These are phyloP conservation scores for Dryomyza anilis DNA, from an alignment of 2,888 invertebrate species.

Conservation along the genomic window DNA sequence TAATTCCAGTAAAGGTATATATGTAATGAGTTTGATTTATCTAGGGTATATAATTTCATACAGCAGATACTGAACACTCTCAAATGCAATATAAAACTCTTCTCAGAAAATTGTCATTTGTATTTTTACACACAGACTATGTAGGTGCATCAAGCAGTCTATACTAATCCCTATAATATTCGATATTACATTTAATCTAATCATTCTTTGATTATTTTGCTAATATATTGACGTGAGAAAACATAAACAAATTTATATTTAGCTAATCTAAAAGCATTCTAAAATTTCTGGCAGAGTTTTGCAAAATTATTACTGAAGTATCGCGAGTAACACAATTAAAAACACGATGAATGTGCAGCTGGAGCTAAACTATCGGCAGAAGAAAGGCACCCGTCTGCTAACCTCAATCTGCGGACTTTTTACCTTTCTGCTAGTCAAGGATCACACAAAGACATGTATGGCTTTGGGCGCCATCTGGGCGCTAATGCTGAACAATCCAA, in stretches of 20 bases:
- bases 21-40: no score
- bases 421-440: conserved; percentile 38
- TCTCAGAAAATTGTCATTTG: no score
- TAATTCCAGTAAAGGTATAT: no score
- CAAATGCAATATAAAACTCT: no score
- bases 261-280: background rate
- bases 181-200: no score
- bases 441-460: conserved; percentile 45
- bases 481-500: conserved; percentile 48
- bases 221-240: background rate
- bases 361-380: conserved; percentile 50
- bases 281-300: background rate
- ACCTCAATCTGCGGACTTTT: conserved; percentile 45
- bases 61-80: no score
- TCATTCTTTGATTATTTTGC: no score
- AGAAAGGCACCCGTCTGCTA: conserved; percentile 47
- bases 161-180: no score
- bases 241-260: background rate
- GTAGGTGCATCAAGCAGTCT: no score
- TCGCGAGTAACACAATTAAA: background rate
- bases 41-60: no score
- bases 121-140: no score
- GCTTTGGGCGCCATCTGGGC: conserved; percentile 46
- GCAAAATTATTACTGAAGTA: background rate
- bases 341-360: conserved; percentile 8